A percentile compares a stretch with the other conserved stretches of the same genome.
Evolutionary conservation across 2,888 invertebrate genomes (phyloP).

Genomic region (Drosophila pseudotalamancana): DNA sequence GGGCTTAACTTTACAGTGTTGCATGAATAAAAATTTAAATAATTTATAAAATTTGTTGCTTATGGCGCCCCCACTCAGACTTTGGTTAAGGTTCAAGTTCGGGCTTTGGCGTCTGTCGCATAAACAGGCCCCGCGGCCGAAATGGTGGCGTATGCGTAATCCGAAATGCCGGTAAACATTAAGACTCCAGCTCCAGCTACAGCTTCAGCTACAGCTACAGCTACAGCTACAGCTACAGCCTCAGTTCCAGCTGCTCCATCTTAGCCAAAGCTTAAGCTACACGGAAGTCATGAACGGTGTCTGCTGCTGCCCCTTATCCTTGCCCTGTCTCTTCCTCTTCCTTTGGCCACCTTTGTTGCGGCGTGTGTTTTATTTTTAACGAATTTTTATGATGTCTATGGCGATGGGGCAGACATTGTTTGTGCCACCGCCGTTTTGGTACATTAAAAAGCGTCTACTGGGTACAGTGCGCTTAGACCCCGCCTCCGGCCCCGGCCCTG

Average conservation of each 20-base stretch:
- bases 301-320: slow-evolving; percentile 26
- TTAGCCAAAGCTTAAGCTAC: slow-evolving; percentile 57
- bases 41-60: slow-evolving; percentile 80
- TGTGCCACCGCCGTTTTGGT: slow-evolving; percentile 63
- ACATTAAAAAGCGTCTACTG: slow-evolving; percentile 78
- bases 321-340: not conserved
- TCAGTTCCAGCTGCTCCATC: slow-evolving; percentile 14
- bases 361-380: slow-evolving; percentile 69
- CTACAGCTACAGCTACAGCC: not conserved
- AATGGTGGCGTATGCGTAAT: slow-evolving; percentile 79
- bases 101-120: slow-evolving; percentile 4
- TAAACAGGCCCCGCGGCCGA: slow-evolving; percentile 31
- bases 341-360: slow-evolving; percentile 57
- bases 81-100: not conserved
- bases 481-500: not conserved
- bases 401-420: slow-evolving; percentile 77
- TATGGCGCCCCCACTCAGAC: slow-evolving; percentile 64
- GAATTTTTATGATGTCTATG: slow-evolving; percentile 80
- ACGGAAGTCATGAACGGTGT: slow-evolving; percentile 71
- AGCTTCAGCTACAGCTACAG: slow-evolving; percentile 11
- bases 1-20: slow-evolving; percentile 75
- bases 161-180: slow-evolving; percentile 72
- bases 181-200: slow-evolving; percentile 12
- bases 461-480: slow-evolving; percentile 36
- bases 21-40: slow-evolving; percentile 80